Conservation (phyloP, 2,113 vertebrate species). For the Burhinus oedicnemus region DNA sequence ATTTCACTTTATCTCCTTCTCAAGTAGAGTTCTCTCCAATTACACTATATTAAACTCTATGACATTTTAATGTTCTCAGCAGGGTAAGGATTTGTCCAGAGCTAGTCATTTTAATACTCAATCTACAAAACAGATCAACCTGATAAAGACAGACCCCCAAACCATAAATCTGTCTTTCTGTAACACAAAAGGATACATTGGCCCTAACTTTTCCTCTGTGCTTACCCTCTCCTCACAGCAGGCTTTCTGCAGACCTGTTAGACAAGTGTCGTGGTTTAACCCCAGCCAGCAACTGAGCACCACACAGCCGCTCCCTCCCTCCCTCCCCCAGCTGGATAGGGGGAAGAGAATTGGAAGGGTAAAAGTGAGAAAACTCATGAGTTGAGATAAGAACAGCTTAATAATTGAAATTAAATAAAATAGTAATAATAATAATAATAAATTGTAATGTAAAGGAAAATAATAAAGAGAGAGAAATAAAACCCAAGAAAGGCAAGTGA, state of each 20-base stretch:
- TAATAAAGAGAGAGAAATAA: background rate
- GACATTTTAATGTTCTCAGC: slow-evolving; percentile 48
- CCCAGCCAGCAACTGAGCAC: background rate
- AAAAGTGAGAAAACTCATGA: background rate
- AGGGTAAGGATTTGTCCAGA: slow-evolving; percentile 30
- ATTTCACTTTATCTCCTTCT: slow-evolving; percentile 64
- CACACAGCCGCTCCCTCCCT: background rate
- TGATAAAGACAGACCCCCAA: background rate
- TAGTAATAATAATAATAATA: background rate
- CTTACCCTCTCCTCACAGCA: background rate
- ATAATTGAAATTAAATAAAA: background rate
- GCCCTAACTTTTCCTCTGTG: background rate
- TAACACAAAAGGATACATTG: background rate
- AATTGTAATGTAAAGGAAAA: background rate
- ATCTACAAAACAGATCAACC: slow-evolving; percentile 19
- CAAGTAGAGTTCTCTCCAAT: slow-evolving; percentile 29
- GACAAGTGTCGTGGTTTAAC: background rate
- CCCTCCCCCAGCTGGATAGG: rapidly evolving
- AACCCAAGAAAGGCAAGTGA: background rate
- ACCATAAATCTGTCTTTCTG: slow-evolving; percentile 14
- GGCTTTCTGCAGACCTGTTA: background rate
- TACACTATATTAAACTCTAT: slow-evolving; percentile 51
- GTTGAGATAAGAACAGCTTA: background rate
- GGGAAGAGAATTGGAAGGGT: background rate
- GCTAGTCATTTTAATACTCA: slow-evolving; percentile 6